Base-by-base conservation (phyloP, 2,797 vertebrate species). In the Oreortyx pictus region DNA sequence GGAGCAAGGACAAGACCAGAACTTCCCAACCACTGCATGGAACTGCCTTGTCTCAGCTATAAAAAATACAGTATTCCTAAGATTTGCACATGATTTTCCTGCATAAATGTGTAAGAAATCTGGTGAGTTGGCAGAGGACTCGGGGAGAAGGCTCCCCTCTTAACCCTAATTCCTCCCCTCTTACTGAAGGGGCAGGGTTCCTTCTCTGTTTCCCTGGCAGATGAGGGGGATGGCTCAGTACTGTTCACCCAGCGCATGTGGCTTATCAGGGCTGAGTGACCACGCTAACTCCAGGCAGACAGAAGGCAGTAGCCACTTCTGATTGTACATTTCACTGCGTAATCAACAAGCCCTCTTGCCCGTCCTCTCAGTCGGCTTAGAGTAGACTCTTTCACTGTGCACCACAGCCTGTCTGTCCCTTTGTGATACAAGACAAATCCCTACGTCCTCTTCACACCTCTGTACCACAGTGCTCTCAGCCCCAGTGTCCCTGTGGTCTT, bases 161-260 rank as follows among this genome's bases (percentile, higher is more conserved):
- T 56, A 47, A 3, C n/a, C 41, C 24, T 1, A 4, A 3, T 24
- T 43, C 49, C 31, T 77, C 20, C 25, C 14, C 24, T 67, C 52
- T 52, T 82, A 5, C 37, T 3, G 9, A 14, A 68, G 17, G 2
- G 43, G 20, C 66, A 18, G 16, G 3, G 3, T 5, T 1, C 1
- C 22, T 43, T 39, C 80, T 81, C 2, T 0, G 24, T 44, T 82
- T 77, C 46, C 14, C 61, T 33, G 19, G 19, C 19, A 3, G 2
- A 7, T 22, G 54, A 7, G 14, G 5, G 18, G 2, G 2, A 14
- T 44, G 18, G 43, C 44, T 64, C 5, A 0, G 47, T 10, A 6
- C 64, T 1, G 5, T 23, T 64, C 11, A 25, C 29, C 18, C 64
- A 52, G 5, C 0, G 0, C 35, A 49, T 1, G 0, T 23, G 37